Conservation (phyloP, 2,888 invertebrate species). For the Odontocerum albicorne region DNA sequence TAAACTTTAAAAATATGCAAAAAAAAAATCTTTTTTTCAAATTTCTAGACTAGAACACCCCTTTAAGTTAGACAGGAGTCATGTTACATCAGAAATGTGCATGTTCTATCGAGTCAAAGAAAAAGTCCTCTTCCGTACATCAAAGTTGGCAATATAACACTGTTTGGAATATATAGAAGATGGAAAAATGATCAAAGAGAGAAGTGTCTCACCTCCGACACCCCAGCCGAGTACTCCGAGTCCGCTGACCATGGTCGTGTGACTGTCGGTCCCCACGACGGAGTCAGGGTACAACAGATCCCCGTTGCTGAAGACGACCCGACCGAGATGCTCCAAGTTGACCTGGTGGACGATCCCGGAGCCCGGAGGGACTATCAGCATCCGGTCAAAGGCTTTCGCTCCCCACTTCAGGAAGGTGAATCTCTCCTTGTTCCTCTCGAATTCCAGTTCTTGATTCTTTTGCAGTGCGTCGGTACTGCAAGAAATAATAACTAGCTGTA, state of each 20-base stretch:
- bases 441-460: constrained; percentile 94
- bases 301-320: constrained; percentile 80
- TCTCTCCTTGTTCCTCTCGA: constrained; percentile 92
- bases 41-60: too few relatives aligned
- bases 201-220: constrained; percentile 71
- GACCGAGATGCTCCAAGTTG: constrained; percentile 90
- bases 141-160: neutral
- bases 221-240: constrained; percentile 97
- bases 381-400: constrained; percentile 91
- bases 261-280: constrained; percentile 96
- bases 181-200: constrained; percentile 4
- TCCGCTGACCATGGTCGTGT: constrained; percentile 99
- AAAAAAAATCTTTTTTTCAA: too few relatives aligned
- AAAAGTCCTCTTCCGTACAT: too few relatives aligned
- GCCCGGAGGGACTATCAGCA: constrained; percentile 97
- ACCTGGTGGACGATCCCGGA: constrained; percentile 99
- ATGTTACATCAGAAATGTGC: neutral
- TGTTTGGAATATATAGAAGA: neutral
- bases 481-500: too few relatives aligned
- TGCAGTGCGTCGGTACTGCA: constrained; percentile 83
- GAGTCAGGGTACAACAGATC: constrained; percentile 80
- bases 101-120: too few relatives aligned
- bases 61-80: neutral
- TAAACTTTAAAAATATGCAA: too few relatives aligned
- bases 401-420: constrained; percentile 99